Conservation (phyloP, 2,797 vertebrate genomes). For the Spea hammondii region DNA sequence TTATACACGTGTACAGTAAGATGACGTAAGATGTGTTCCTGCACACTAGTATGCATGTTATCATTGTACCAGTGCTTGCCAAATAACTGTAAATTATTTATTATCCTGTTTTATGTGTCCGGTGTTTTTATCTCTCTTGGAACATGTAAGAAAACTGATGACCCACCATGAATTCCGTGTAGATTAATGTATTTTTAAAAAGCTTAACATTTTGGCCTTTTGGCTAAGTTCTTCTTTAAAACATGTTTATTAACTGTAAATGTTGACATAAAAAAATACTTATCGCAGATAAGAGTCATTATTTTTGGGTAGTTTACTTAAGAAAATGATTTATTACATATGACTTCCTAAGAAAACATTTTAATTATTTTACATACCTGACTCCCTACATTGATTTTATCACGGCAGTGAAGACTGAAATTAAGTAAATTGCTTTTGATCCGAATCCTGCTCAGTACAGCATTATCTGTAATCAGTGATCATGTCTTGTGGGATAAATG, state of each 20-base stretch:
- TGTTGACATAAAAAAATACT: neutral
- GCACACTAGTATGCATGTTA: too few species aligned
- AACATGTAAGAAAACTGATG: slow-evolving; percentile 16
- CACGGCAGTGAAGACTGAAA: slow-evolving; percentile 23
- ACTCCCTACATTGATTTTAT: slow-evolving; percentile 21
- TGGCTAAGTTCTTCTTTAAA: slow-evolving; percentile 2
- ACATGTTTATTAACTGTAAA: neutral
- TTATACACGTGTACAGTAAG: too few species aligned
- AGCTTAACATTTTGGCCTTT: neutral
- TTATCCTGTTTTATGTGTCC: neutral
- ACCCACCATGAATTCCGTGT: slow-evolving; percentile 7
- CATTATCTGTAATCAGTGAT: slow-evolving; percentile 33
- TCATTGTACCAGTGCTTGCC: too few species aligned
- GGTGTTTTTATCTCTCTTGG: neutral
- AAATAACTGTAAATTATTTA: neutral
- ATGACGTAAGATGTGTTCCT: too few species aligned
- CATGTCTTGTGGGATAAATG: slow-evolving; percentile 35
- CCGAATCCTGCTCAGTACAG: slow-evolving; percentile 3
- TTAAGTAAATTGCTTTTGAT: slow-evolving; percentile 43
- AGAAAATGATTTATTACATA: slow-evolving; percentile 20
- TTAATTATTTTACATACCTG: too few species aligned
- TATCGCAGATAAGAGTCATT: slow-evolving; percentile 12
- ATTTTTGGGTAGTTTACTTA: slow-evolving; percentile 11
- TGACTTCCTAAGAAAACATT: slow-evolving; percentile 27
- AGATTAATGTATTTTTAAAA: slow-evolving; percentile 11